phyloP scores from a whole-genome alignment of 2,888 invertebrate species.

The Drosophila mimetica region DNA sequence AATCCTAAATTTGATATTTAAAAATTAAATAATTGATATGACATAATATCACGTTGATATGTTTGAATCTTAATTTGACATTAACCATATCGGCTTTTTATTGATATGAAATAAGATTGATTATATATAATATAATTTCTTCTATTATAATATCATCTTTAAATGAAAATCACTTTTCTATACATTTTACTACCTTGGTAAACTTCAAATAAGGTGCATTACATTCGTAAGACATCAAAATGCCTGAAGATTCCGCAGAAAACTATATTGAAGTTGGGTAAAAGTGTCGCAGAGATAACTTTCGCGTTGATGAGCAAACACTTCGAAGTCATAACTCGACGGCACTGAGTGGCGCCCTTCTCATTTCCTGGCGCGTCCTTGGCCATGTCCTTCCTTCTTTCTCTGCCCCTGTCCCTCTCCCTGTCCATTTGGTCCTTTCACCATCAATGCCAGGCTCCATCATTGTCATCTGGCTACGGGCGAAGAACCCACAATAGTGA shows the following conservation, averaged over 20 bases:
- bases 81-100: no score
- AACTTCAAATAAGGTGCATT: background rate
- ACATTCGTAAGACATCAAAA: background rate
- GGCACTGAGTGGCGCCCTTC: constrained; percentile 31
- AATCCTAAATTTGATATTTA: no score
- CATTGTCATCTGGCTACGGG: constrained; percentile 31
- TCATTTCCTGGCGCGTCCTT: constrained; percentile 42
- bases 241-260: background rate
- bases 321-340: constrained; percentile 68
- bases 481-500: constrained; percentile 17
- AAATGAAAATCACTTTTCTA: no score
- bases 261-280: constrained; percentile 2
- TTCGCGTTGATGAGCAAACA: constrained; percentile 44
- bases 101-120: no score
- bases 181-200: no score
- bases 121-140: no score
- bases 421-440: constrained; percentile 32
- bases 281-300: constrained; percentile 18
- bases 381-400: constrained; percentile 12
- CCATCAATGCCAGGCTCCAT: constrained; percentile 44
- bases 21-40: no score
- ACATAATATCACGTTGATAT: no score
- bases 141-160: no score
- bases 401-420: constrained; percentile 4
- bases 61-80: no score